phyloP scores from a whole-genome alignment of 1,140 invertebrate genomes.

The Plectus sambesii region DNA sequence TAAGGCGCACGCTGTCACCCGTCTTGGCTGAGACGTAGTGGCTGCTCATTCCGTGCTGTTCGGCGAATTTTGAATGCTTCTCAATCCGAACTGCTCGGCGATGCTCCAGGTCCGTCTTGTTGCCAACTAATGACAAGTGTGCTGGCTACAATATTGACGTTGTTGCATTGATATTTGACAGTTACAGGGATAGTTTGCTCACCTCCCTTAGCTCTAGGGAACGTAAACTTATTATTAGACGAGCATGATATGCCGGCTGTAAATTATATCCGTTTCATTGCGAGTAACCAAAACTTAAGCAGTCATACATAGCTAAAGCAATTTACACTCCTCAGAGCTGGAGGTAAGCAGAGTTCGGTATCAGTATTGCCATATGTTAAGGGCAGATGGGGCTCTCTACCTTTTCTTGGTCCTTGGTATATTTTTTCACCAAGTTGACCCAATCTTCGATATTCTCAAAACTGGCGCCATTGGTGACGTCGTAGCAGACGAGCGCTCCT shows the following conservation, averaged over 20 bases:
- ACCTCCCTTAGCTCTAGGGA: too few relatives aligned
- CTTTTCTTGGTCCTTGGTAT: constrained; percentile 52
- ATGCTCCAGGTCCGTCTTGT: constrained; percentile 75
- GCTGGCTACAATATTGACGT: constrained; percentile 53
- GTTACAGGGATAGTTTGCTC: too few relatives aligned
- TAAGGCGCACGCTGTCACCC: too few relatives aligned
- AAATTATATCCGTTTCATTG: background rate
- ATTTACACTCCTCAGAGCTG: too few relatives aligned
- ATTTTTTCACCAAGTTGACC: constrained; percentile 58
- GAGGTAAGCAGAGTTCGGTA: too few relatives aligned
- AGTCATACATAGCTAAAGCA: too few relatives aligned
- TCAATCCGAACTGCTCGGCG: constrained; percentile 64
- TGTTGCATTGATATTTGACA: too few relatives aligned
- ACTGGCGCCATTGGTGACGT: constrained; percentile 65
- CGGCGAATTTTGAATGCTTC: constrained; percentile 63
- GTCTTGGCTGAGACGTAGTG: too few relatives aligned
- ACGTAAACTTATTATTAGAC: too few relatives aligned
- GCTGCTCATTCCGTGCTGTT: constrained; percentile 63
- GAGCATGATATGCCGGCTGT: too few relatives aligned
- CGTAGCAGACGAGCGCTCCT: constrained; percentile 67
- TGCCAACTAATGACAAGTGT: constrained; percentile 63
- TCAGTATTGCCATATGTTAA: too few relatives aligned
- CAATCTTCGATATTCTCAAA: constrained; percentile 64
- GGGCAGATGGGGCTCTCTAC: too few relatives aligned
- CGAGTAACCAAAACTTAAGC: constrained; percentile 10